Evolutionary conservation across 1,140 invertebrate species (phyloP), one percentile per base, ranked within the genome.

Genomic region (Bilobella aurantiaca): DNA sequence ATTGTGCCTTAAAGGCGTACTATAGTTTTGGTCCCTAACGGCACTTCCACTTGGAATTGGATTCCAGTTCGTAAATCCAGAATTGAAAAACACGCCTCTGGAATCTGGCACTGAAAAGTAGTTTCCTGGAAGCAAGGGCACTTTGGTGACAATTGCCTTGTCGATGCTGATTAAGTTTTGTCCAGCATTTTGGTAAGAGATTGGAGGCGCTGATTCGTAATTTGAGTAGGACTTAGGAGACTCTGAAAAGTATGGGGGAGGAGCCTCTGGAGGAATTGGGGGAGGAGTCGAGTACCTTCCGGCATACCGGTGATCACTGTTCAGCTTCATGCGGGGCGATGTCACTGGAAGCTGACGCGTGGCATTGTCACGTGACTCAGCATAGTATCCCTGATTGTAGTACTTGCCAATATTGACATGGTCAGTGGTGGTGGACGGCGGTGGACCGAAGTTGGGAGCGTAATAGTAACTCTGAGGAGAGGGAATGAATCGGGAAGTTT

Each of bases 391-490:
- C 8, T 23, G 62, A n/a, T 49, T 47, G 16, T 14, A 63, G 8
- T 56, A 27, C 31, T 12, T 18, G 8, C 23, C 42, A 53, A n/a
- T 31, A 30, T 34, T 56, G 47, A 56, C 37, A 16, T 34, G 25
- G 29, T 14, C 5, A 5, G 23, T 16, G 21, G 8, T 49, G 23
- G 27, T 23, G 5, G 21, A 63, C 27, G 37, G 37, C 23, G 63
- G 53, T 32, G 57, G 68, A 18, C 57, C 57, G 62, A 69, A 69
- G 62, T 69, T 69, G 21, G 68, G 69, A 30, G 65, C 69, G 46
- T 70, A 70, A 46, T 59, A 58, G 61, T 68, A 30, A 53, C 64
- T 65, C 34, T 30, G 27, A 57, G 23, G 49, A n/a, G 29, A 34
- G 8, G 49, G 49, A 12, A 12, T 42, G n/a, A 53, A 57, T 66